Evolutionary conservation across 2,797 vertebrate genomes (phyloP).

Genomic region (Aselliscus stoliczkanus): DNA sequence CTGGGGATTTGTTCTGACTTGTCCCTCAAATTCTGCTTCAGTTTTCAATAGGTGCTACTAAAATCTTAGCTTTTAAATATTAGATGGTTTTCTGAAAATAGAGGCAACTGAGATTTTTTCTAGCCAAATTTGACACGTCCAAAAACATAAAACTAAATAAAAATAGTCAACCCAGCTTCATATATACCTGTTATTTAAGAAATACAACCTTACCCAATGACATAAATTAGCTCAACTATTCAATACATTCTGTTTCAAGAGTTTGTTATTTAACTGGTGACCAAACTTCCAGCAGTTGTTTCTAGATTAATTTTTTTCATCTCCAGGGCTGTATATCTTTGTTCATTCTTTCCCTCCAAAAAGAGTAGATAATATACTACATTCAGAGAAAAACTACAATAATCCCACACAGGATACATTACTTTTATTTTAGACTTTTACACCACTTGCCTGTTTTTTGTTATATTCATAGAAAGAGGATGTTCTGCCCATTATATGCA

Average conservation of each 20-base stretch:
- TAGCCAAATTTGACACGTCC: neutral
- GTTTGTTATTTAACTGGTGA: neutral
- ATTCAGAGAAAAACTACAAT: neutral
- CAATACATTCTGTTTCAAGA: neutral
- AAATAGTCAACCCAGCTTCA: neutral
- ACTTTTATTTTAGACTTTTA: neutral
- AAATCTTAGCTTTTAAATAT: constrained; percentile 31
- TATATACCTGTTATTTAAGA: neutral
- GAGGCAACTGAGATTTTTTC: constrained; percentile 15
- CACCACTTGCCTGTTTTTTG: neutral
- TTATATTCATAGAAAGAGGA: neutral
- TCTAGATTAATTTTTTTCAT: neutral
- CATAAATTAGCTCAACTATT: constrained; percentile 1
- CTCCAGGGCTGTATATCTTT: neutral
- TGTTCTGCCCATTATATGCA: neutral
- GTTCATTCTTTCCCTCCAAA: neutral
- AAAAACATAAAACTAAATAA: constrained; percentile 1
- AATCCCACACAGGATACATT: neutral
- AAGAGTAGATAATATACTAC: neutral
- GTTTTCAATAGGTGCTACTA: neutral
- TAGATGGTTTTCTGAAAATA: constrained; percentile 16
- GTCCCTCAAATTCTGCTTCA: neutral
- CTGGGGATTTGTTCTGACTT: neutral
- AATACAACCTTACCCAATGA: neutral
- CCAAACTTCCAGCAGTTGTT: neutral